Conservation (phyloP, 1,140 invertebrate species). For the Microplitis demolitor region DNA sequence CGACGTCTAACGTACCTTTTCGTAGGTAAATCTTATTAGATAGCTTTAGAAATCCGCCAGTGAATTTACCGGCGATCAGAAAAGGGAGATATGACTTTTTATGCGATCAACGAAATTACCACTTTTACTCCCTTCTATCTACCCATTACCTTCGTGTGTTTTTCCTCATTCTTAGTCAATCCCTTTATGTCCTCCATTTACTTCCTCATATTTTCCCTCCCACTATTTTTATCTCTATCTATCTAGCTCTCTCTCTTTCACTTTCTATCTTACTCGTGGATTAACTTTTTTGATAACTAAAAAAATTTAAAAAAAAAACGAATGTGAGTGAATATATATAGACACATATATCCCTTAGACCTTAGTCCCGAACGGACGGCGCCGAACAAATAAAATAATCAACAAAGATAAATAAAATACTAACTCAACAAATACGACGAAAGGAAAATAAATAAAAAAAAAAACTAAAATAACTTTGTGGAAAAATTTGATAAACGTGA, state of each 20-base stretch:
- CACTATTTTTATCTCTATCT: not conserved
- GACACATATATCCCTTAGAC: not conserved
- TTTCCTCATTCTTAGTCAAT: not conserved
- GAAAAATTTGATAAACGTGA: conserved; percentile 22
- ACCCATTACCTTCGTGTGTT: not conserved
- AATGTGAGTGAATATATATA: conserved; percentile 13
- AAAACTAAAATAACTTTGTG: conserved; percentile 19
- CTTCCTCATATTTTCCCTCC: not conserved
- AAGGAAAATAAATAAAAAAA: conserved; percentile 12
- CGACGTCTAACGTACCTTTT: conserved; percentile 25
- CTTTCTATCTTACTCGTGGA: conserved; percentile 1
- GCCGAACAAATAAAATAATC: conserved; percentile 13
- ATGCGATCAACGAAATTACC: conserved; percentile 22
- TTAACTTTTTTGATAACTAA: conserved; percentile 2
- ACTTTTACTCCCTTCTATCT: too few relatives aligned
- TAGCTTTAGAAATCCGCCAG: conserved; percentile 12
- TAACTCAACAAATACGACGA: conserved; percentile 15
- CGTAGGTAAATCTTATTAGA: conserved; percentile 22
- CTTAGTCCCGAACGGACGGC: not conserved
- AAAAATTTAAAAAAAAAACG: not conserved
- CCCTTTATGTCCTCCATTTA: too few relatives aligned
- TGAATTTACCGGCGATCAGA: not conserved
- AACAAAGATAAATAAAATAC: conserved; percentile 17
- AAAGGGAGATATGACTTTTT: conserved; percentile 9
- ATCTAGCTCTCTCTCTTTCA: not conserved